A percentile compares a stretch with the other conserved stretches of the same genome.
Evolutionary conservation across 2,113 vertebrate genomes (phyloP).

Genomic region (Tamias sibiricus): DNA sequence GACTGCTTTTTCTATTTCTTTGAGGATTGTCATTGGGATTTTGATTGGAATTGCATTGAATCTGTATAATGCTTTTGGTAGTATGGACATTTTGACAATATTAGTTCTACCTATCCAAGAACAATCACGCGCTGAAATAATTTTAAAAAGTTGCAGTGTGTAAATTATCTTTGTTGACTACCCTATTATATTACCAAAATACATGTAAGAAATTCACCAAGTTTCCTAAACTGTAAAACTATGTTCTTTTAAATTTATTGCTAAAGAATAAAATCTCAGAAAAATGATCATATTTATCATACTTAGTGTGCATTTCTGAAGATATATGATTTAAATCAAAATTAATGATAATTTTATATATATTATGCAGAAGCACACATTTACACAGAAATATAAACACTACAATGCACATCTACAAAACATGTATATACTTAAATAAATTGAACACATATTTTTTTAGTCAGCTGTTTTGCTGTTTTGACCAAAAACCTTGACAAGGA

Average conservation of each 20-base stretch:
- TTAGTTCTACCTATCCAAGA: too few relatives aligned
- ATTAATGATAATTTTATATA: neutral
- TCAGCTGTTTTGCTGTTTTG: too few relatives aligned
- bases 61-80: too few relatives aligned
- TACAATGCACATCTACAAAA: neutral
- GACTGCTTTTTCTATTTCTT: too few relatives aligned
- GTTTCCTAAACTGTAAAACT: neutral
- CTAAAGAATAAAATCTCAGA: neutral
- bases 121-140: too few relatives aligned
- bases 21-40: too few relatives aligned
- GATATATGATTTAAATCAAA: slow-evolving; percentile 8
- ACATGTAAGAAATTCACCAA: neutral
- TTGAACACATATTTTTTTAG: too few relatives aligned
- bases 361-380: neutral
- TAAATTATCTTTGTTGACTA: neutral
- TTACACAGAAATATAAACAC: neutral
- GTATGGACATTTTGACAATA: too few relatives aligned
- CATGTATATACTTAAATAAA: neutral
- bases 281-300: neutral
- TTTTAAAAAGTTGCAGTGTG: neutral
- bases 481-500: too few relatives aligned
- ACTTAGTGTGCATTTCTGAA: neutral
- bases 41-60: too few relatives aligned
- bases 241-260: neutral
- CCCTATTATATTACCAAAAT: neutral